Evolutionary conservation across 2,797 vertebrate genomes (phyloP), one percentile per base, ranked within the genome.

Genomic region (Linurgus olivaceus): DNA sequence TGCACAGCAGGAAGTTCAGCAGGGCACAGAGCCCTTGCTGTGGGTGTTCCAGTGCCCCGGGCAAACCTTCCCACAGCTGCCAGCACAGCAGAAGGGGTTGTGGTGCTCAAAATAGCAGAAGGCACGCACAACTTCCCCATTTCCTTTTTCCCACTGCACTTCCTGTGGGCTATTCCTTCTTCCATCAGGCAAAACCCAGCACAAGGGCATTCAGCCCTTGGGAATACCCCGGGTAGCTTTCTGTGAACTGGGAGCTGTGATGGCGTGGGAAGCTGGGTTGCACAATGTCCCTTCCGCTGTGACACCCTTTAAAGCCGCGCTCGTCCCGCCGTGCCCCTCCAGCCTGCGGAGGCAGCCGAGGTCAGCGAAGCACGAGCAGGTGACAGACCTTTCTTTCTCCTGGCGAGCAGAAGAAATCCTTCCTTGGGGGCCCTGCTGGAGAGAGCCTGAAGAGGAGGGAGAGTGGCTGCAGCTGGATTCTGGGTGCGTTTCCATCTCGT

Each of bases 221-320:
- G 73, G 45, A 38, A 35, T 42, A 6, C 21, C 79, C 72, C 87
- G 0, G 31, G 26, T 1, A 14, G 19, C 76, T 68, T 94, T 83
- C 79, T 2, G 9, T 4, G 54, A 89, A 91, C 0, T 8, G 62
- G n/a, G 11, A 58, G 28, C 21, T 0, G 3, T 16, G 59, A 14
- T 0, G 1, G 19, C 0, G 1, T 72, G 70, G 58, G 83, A 80
- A 78, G 42, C 21, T 0, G 6, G 14, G 48, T 96, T 96, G 74
- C 93, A 82, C 86, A 96, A 96, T 0, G 33, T 5, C 68, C 71
- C 74, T 94, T 96, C 86, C 86, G 86, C 88, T 15, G 51, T 11
- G 23, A n/a, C 76, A 10, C 62, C 55, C 86, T 81, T 93, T 96
- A 96, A 96, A 95, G 0, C 6, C 2, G 0, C 0, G 0, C 18